Evolutionary conservation across 2,113 vertebrate species (phyloP), one percentile per base, ranked within the genome.

Genomic region (Corythoichthys intestinalis): DNA sequence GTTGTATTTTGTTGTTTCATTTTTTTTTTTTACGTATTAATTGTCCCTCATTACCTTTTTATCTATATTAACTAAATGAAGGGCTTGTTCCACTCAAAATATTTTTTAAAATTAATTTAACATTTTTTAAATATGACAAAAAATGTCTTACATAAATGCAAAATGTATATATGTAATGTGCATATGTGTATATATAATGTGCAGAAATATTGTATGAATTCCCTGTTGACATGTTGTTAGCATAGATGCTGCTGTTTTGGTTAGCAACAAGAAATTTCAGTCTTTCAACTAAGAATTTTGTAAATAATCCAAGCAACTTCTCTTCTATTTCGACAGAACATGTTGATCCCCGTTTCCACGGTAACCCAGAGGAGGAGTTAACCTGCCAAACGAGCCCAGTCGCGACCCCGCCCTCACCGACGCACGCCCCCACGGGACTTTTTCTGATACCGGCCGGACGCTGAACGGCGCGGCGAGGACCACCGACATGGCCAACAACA

Each of bases 401-500:
- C 85, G 60, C 61, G 35, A 83, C 84, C 69, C 80, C n/a, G 41
- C 34, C 38, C 35, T 47, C 71, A 66, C 66, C 57, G 70, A 69
- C 59, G 6, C 20, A 8, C 37, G n/a, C 14, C 17, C 3, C 12
- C 1, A 59, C 49, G 6, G 37, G 7, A 63, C 14, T 59, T 17
- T 37, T 15, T 50, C 12, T 54, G 11, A 17, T 13, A 58, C 11
- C 10, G 50, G n/a, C 49, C 14, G 39, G 38, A 66, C 50, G 34
- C 73, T 69, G 20, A 13, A 41, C 62, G 50, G 17, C 35, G 10
- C 72, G 62, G 60, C 75, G 44, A 77, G 65, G 54, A 65, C 50
- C 48, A 62, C 56, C 71, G 64, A 82, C 75, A 95, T 96, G 95
- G 94, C 94, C 4, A 95, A 94, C 88, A 95, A 94, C 89, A 91